Conservation (phyloP, 1,140 invertebrate species). For the Eubasilissa regina region DNA sequence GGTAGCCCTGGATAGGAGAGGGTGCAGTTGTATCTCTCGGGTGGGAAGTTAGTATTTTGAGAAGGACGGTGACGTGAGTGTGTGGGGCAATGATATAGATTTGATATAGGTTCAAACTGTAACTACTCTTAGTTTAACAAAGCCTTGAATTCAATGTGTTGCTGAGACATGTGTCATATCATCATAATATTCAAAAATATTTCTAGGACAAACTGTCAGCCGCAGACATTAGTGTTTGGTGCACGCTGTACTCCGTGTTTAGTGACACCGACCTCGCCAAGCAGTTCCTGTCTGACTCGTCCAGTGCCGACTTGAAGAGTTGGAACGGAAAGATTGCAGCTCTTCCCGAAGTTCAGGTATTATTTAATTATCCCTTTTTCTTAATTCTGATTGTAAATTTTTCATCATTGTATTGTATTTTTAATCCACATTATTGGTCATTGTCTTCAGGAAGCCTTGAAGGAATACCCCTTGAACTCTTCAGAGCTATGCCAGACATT, state of each 20-base stretch:
- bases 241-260: constrained; percentile 76
- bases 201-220: constrained; percentile 72
- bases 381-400: constrained; percentile 13
- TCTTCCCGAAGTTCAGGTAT: constrained; percentile 72
- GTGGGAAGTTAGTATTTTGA: too few species aligned
- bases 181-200: too few species aligned
- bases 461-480: constrained; percentile 53
- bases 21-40: too few species aligned
- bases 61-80: too few species aligned
- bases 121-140: too few species aligned
- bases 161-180: too few species aligned
- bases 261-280: constrained; percentile 66
- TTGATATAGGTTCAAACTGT: too few species aligned
- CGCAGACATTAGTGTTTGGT: constrained; percentile 79
- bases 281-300: constrained; percentile 66
- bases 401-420: not conserved
- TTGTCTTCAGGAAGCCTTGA: constrained; percentile 38
- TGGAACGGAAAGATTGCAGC: constrained; percentile 67
- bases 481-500: constrained; percentile 42
- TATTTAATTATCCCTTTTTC: constrained; percentile 18
- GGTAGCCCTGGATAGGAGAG: too few species aligned
- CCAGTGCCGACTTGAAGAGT: constrained; percentile 70
- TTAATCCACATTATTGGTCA: not conserved
- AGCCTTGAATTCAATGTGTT: too few species aligned
- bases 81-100: too few species aligned